These are phyloP conservation scores for Falcaria lacertinaria DNA, from an alignment of 2,888 invertebrate genomes.

Conservation along the genomic window DNA sequence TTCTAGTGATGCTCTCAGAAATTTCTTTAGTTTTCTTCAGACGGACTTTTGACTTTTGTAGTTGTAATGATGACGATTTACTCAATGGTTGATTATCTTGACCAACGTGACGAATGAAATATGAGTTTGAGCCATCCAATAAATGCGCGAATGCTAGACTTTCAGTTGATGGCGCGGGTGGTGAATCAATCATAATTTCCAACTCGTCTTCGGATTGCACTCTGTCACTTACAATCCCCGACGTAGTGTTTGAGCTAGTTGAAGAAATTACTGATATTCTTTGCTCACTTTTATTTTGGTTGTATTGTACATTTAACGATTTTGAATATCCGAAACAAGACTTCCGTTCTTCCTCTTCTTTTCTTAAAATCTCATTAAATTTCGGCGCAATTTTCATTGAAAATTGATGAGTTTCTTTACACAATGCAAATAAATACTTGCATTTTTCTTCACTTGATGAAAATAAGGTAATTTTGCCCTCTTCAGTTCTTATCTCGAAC, in stretches of 20 bases:
- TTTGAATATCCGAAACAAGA: slow-evolving; percentile 86
- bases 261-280: slow-evolving; percentile 94
- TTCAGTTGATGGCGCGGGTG: slow-evolving; percentile 92
- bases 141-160: slow-evolving; percentile 89
- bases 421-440: slow-evolving; percentile 91
- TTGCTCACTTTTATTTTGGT: slow-evolving; percentile 86
- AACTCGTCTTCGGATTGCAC: slow-evolving; percentile 97
- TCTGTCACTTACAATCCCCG: slow-evolving; percentile 96
- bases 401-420: slow-evolving; percentile 96
- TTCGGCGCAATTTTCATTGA: slow-evolving; percentile 95
- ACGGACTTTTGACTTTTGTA: slow-evolving; percentile 53
- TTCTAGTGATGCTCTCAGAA: slow-evolving; percentile 35
- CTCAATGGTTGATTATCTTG: slow-evolving; percentile 48
- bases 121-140: slow-evolving; percentile 81
- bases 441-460: slow-evolving; percentile 96
- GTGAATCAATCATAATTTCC: slow-evolving; percentile 91
- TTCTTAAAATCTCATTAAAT: slow-evolving; percentile 88
- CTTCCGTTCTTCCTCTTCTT: slow-evolving; percentile 88
- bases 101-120: slow-evolving; percentile 53
- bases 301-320: slow-evolving; percentile 80
- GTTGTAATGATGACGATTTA: slow-evolving; percentile 61
- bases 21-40: slow-evolving; percentile 49
- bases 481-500: slow-evolving; percentile 96
- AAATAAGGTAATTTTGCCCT: slow-evolving; percentile 92
- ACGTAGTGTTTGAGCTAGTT: slow-evolving; percentile 97